phyloP scores from a whole-genome alignment of 1,140 invertebrate genomes.

The Ylistrum balloti region DNA sequence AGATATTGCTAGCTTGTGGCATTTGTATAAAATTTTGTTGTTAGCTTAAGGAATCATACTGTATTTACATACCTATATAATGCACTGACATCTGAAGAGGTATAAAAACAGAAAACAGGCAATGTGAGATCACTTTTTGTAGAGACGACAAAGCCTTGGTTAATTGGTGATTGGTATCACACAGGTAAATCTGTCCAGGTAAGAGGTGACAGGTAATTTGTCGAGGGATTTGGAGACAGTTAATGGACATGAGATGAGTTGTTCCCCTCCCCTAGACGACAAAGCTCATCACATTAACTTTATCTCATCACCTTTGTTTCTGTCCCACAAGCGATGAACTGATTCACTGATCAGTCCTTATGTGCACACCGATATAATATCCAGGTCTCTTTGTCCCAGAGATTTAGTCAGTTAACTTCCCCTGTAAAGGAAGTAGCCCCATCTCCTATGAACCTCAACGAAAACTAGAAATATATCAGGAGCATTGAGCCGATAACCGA shows the following conservation, averaged over 20 bases:
- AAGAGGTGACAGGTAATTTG: conserved; percentile 2
- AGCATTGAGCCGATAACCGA: conserved; percentile 24
- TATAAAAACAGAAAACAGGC: background rate
- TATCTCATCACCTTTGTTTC: background rate
- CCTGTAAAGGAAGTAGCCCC: conserved; percentile 20
- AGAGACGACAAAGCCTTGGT: background rate
- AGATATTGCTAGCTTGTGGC: too few species aligned
- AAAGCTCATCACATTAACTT: conserved; percentile 1
- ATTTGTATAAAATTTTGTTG: too few species aligned
- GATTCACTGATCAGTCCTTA: background rate
- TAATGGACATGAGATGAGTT: background rate
- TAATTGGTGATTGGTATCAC: conserved; percentile 6
- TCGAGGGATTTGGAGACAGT: background rate
- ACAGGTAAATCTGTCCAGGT: conserved; percentile 4
- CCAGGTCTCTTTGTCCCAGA: background rate
- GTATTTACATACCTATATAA: conserved; percentile 3
- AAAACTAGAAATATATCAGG: conserved; percentile 21
- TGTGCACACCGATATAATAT: background rate
- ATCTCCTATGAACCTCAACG: conserved; percentile 1
- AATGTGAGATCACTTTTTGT: background rate
- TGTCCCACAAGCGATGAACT: background rate
- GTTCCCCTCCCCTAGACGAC: background rate
- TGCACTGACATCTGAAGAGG: background rate
- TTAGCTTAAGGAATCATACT: background rate
- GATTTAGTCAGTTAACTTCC: background rate